Evolutionary conservation across 2,113 vertebrate genomes (phyloP), one percentile per base, ranked within the genome.

Genomic region (Xiphophorus maculatus): DNA sequence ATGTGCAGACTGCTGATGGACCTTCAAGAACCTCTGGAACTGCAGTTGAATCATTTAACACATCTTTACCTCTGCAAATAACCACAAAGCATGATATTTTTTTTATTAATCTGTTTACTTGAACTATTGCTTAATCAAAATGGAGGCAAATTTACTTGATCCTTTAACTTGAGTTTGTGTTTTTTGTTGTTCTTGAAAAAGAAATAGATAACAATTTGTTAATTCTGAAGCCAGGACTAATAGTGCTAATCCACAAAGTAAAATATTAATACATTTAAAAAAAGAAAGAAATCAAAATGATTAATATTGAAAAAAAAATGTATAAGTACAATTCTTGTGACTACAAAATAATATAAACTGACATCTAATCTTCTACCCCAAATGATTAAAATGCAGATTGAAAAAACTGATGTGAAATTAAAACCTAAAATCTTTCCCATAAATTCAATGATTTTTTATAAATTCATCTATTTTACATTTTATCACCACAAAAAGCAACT

Each of bases 1-100:
- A 29, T 71, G 79, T 64, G 51, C 58, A 2, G 86, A 91, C 86
- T 89, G 69, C 82, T 86, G 91, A 92, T 89, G 81, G 64, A 58
- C 68, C 68, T 66, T 17, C 80, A 73, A 29, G 30, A 68, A 79
- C 77, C 83, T 80, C 83, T 86, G 28, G 35, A 76, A 73, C 30
- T 69, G 60, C 77, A 77, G 37, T 84, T 80, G 74, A 11, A 71
- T 87, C 65, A 2, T 60, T 77, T 33, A 66, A 77, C 68, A 79
- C 58, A n/a, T 3, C 37, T 5, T 27, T 69, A 15, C 54, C 9
- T 19, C 78, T 79, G 60, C 33, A 51, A 62, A 60, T 33, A 65
- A 69, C 4, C 40, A 25, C n/a, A 69, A 44, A 64, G 40, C 66
- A 58, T 1, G 5, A 72, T 62, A 32, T 71, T 27, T 28, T 60